phyloP scores from a whole-genome alignment of 1,140 invertebrate species.

The Nasonia giraulti region DNA sequence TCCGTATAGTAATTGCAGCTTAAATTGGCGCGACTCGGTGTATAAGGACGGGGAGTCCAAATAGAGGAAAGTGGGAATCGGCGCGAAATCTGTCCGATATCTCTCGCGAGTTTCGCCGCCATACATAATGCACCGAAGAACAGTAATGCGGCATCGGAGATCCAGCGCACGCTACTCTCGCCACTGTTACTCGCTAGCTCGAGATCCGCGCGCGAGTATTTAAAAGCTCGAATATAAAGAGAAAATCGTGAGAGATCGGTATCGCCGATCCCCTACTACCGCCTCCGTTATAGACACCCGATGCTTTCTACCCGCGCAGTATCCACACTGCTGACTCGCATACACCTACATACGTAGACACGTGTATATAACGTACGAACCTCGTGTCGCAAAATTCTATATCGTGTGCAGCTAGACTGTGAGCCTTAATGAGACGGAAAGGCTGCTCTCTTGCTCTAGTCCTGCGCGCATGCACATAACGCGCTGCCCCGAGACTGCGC shows the following conservation, averaged over 20 bases:
- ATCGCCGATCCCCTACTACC: constrained; percentile 20
- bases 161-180: neutral
- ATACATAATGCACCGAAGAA: constrained; percentile 14
- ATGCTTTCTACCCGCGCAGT: constrained; percentile 26
- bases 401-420: neutral
- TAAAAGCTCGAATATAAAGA: constrained; percentile 47
- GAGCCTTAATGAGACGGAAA: constrained; percentile 47
- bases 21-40: too few relatives aligned
- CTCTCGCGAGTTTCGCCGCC: neutral
- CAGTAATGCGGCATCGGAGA: neutral
- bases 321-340: neutral
- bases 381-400: constrained; percentile 44
- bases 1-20: too few relatives aligned
- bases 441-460: neutral
- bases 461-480: neutral
- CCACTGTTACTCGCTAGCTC: constrained; percentile 18
- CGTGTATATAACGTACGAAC: neutral
- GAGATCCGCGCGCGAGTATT: constrained; percentile 16
- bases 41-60: neutral
- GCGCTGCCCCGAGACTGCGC: neutral
- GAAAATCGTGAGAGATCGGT: constrained; percentile 48
- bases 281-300: constrained; percentile 26
- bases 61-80: neutral
- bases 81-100: constrained; percentile 24
- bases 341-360: neutral